These are phyloP conservation scores for Incurvaria masculella DNA, from an alignment of 2,888 invertebrate genomes.

Conservation along the genomic window DNA sequence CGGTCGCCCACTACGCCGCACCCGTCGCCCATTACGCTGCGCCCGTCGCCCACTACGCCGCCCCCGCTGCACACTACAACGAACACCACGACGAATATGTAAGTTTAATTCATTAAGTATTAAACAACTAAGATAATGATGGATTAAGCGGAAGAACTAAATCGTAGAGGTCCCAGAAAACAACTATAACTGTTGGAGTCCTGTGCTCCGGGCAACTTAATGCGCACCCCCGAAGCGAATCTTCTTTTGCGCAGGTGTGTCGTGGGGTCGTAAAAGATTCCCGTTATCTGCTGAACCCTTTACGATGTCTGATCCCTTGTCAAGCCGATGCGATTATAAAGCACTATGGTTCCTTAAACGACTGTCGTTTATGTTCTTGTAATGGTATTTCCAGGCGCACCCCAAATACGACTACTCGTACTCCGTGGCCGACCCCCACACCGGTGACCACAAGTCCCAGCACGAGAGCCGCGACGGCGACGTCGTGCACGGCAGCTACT, in stretches of 20 bases:
- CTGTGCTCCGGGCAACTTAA: no score
- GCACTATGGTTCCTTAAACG: no score
- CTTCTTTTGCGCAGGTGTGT: no score
- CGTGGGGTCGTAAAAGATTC: no score
- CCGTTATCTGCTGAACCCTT: no score
- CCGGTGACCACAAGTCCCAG: constrained; percentile 53
- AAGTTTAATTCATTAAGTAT: constrained; percentile 14
- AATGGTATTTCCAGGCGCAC: constrained; percentile 25
- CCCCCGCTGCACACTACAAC: constrained; percentile 20
- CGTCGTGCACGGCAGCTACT: constrained; percentile 48
- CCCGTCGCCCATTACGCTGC: constrained; percentile 9
- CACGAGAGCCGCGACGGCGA: constrained; percentile 53
- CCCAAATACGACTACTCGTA: constrained; percentile 50
- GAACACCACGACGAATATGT: constrained; percentile 29
- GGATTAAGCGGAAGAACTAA: not conserved
- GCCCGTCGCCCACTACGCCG: constrained; percentile 16
- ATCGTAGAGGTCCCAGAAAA: not conserved
- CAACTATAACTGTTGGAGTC: no score
- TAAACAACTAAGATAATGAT: not conserved
- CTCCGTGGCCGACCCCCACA: constrained; percentile 54
- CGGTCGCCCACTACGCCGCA: not conserved
- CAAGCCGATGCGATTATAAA: no score
- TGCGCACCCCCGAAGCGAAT: no score
- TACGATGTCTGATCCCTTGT: no score
- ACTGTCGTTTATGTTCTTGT: no score